These are phyloP conservation scores for Drosophila lacicola DNA, from an alignment of 2,888 invertebrate genomes.

Conservation along the genomic window DNA sequence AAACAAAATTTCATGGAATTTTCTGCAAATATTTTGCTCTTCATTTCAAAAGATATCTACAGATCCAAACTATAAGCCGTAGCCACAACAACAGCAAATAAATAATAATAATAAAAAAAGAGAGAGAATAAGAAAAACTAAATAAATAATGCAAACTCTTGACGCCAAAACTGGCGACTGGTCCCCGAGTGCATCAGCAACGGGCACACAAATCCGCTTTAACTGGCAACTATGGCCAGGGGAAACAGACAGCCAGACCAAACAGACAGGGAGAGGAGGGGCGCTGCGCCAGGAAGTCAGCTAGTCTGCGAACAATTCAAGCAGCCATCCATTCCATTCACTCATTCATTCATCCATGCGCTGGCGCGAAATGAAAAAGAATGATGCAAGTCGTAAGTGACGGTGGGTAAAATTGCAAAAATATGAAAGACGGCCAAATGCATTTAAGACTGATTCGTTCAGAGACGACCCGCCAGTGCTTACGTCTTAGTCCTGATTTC, in stretches of 20 bases:
- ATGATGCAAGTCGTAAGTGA: conserved; percentile 61
- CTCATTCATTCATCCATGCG: conserved; percentile 46
- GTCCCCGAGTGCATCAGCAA: conserved; percentile 22
- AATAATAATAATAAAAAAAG: conserved; percentile 29
- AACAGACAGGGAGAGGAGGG: conserved; percentile 16
- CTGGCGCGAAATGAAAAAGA: conserved; percentile 55
- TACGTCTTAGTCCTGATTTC: conserved; percentile 5
- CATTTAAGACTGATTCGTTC: conserved; percentile 38
- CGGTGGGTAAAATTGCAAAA: conserved; percentile 44
- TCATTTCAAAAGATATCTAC: neutral
- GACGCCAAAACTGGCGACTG: conserved; percentile 37
- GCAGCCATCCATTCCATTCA: conserved; percentile 33
- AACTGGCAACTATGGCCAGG: conserved; percentile 11
- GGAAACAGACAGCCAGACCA: neutral
- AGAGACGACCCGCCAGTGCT: conserved; percentile 6
- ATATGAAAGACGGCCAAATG: conserved; percentile 53
- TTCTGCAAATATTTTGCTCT: conserved; percentile 33
- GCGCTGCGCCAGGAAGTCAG: conserved; percentile 19
- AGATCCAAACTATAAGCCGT: conserved; percentile 11
- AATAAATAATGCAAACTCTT: conserved; percentile 42
- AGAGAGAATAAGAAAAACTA: neutral
- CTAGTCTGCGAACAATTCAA: conserved; percentile 44
- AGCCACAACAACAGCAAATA: conserved; percentile 24
- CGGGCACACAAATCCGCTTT: conserved; percentile 28
- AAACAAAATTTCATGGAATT: conserved; percentile 1